These are phyloP conservation scores for Talpa occidentalis DNA, from an alignment of 2,113 vertebrate genomes.

Conservation along the genomic window DNA sequence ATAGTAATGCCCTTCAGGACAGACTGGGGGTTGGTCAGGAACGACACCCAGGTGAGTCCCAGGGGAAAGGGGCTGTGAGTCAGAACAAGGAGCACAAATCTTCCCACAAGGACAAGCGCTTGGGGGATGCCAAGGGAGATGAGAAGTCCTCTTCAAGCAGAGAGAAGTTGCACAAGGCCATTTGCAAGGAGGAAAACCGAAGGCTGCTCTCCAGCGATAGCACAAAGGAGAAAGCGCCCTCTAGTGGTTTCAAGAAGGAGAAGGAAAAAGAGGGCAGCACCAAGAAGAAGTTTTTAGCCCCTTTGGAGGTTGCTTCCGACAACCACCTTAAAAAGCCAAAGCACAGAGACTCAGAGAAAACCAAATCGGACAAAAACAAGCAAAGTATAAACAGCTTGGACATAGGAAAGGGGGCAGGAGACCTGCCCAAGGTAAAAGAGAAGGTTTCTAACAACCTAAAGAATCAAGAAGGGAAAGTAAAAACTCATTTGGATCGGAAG, in stretches of 20 bases:
- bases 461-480: conserved; percentile 79
- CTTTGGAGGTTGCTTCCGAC: conserved; percentile 76
- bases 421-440: conserved; percentile 83
- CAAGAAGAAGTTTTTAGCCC: conserved; percentile 74
- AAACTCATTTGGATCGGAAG: conserved; percentile 75
- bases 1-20: conserved; percentile 79
- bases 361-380: conserved; percentile 86
- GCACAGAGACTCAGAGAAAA: conserved; percentile 84
- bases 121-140: conserved; percentile 73
- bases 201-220: conserved; percentile 65
- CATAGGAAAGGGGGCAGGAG: conserved; percentile 80
- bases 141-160: conserved; percentile 77
- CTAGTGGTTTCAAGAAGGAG: conserved; percentile 82
- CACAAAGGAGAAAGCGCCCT: conserved; percentile 82
- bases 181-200: conserved; percentile 82
- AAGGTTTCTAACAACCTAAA: conserved; percentile 85
- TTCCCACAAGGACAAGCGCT: conserved; percentile 86
- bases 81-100: conserved; percentile 89
- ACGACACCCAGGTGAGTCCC: conserved; percentile 80
- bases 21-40: conserved; percentile 74
- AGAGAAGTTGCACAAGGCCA: conserved; percentile 82
- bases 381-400: conserved; percentile 55
- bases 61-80: conserved; percentile 86
- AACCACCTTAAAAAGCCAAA: conserved; percentile 85
- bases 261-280: conserved; percentile 81